Evolutionary conservation across 2,888 invertebrate genomes (phyloP).

Genomic region (Dysmachus trigonus): DNA sequence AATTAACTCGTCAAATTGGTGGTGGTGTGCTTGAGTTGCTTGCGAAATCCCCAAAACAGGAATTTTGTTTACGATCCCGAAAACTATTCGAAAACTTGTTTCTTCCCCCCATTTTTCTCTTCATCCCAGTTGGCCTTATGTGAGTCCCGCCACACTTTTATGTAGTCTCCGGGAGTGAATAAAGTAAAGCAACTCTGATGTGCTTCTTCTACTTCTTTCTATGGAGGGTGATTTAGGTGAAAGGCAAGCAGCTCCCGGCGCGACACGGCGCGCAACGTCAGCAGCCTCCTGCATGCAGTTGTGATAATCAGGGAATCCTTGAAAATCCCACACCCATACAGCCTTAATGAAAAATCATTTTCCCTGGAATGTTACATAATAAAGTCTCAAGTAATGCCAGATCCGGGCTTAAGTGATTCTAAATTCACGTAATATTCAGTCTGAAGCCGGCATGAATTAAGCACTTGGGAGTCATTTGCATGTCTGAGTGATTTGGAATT

Average conservation of each 20-base stretch:
- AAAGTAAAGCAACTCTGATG: not conserved
- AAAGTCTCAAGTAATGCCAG: conserved; percentile 6
- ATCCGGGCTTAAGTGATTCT: not conserved
- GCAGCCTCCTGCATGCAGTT: not conserved
- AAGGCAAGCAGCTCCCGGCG: not conserved
- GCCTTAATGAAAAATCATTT: conserved; percentile 15
- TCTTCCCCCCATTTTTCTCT: not conserved
- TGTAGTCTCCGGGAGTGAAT: not conserved
- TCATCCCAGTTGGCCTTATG: not conserved
- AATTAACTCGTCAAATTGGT: not conserved
- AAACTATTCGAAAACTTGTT: not conserved
- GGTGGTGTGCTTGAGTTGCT: not conserved
- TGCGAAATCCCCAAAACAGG: not conserved
- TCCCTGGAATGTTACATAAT: conserved; percentile 4
- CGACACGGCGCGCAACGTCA: not conserved
- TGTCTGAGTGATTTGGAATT: conserved; percentile 28
- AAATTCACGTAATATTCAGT: conserved; percentile 9
- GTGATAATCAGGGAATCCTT: not conserved
- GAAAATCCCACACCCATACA: not conserved
- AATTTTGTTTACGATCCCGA: not conserved
- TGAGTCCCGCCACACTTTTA: not conserved
- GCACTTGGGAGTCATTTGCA: conserved; percentile 31
- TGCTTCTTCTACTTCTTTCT: not conserved
- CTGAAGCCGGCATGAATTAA: conserved; percentile 27
- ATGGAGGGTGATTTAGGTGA: not conserved